Base-by-base conservation (phyloP, 37 sponge, comb jelly and placozoan species). In the Ephydatia muelleri region DNA sequence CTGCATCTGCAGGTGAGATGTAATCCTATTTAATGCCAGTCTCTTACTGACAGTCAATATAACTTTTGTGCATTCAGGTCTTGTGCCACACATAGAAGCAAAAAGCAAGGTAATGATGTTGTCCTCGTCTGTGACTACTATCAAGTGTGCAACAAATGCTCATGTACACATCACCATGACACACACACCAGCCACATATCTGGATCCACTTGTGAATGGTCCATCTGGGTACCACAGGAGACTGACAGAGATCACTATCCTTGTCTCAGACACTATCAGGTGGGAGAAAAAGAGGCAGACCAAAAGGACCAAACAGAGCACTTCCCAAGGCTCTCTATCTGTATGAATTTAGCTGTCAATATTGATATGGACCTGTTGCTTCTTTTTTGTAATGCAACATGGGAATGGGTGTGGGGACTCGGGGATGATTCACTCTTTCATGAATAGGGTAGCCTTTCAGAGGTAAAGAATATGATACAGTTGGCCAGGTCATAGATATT, bases 181-280 rank as follows among this genome's bases (percentile, higher is more conserved):
- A 68, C 8, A 27, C 43, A 8, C 70, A 80, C 43, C 71, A 26
- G 37, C 80, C 30, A 28, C 29, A 27, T 83, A 83, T 28, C 74
- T 65, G 9, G 74, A 83, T 43, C 74, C 83, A 19, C 37, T 84
- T 26, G 14, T 36, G 2, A 35, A 32, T 66, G 84, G 84, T 32
- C 68, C 77, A 32, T 40, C 76, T 29, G 68, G 65, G 28, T 84
- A 76, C 67, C 84, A 84, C 35, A 84, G 64, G 38, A 75, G 84
- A 25, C 75, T 84, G 38, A n/a, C 76, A 32, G 76, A 84, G 67
- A 67, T 84, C 68, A 28, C 84, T 65, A 40, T 75, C 29, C 30
- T 75, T 21, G 84, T 84, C 38, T 76, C 67, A 1, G 84, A 84
- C 64, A 84, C 84, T 36, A 43, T 84, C 11, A 36, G 39, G 6